Base-by-base conservation (phyloP, 2,888 invertebrate species). In the Disparrhopalites patrizii region DNA sequence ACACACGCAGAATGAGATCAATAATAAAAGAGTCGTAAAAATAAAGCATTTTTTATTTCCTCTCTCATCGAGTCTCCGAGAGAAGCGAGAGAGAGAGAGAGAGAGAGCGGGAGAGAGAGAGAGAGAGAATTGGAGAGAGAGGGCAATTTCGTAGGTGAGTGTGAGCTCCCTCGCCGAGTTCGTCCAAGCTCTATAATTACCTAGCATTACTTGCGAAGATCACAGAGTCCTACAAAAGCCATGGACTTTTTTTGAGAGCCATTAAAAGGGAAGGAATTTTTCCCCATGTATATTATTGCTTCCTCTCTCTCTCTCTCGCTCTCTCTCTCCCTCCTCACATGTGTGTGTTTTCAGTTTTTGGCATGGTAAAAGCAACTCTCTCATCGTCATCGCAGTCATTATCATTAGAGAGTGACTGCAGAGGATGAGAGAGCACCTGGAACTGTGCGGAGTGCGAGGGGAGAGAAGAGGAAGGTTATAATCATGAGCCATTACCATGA, bases 401-500 rank as follows among this genome's bases (percentile, higher is more conserved):
- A 52, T 50, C 13, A 20, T 5, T 25, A 50, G 3, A 47, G 18
- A 47, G 18, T 18, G 8, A 10, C 15, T 7, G 15, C 8, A 36
- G 47, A 47, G 47, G 18, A 18, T 7, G 47, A 47, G 47, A 47
- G 47, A 47, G 47, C 18, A 50, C 3, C 20, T 52, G 25, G 30
- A 27, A 15, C n/a, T 33, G 20, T 33, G 54, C 15, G 36, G 20
- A 5, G 30, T 23, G 23, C 23, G 25, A 55, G 36, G 23, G 25
- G 18, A 55, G 36, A 61, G 61, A 51, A 61, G 36, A 31, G 51
- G 27, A 66, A 66, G 57, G 66, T 43, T 66, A 66, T 66, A 66
- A 66, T 66, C 66, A 66, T 66, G 66, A 54, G 57, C 66, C 57
- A 66, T 66, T 66, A 66, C 56, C 62, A 54, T 55, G 55, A 66